Evolutionary conservation across 2,113 vertebrate genomes (phyloP), one percentile per base, ranked within the genome.

Genomic region (Anguilla japonica): DNA sequence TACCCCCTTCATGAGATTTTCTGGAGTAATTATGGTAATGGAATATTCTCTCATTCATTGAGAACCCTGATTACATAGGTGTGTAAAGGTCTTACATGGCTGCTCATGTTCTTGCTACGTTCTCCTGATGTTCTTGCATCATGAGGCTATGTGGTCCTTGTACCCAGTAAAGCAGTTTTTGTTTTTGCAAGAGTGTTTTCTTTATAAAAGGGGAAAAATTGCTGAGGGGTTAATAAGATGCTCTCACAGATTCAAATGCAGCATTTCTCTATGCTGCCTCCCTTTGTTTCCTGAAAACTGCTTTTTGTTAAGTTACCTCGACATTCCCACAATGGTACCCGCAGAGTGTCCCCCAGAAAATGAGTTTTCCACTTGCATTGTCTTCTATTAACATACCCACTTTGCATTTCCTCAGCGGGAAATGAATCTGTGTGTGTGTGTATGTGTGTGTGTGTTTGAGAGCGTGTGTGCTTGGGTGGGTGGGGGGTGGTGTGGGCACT

Each of bases 161-260:
- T 67, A 67, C 2, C 60, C 18, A 20, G 60, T 5, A 20, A 7
- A 26, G 60, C 60, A 67, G 60, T 20, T 22, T 63, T 63, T 53
- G 50, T 53, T 53, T 53, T 53, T 53, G 50, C 50, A 6, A 53
- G 13, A 53, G 60, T 67, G 60, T 67, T 67, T 67, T 67, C 18
- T 26, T 20, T 53, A 50, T 0, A 41, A 50, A 2, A 46, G 41
- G 20, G 11, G 5, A 8, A 34, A 34, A 34, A 26, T 53, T 34
- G n/a, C 2, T 79, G 75, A 88, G 92, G 91, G 94, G 95, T 95
- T 96, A 95, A 96, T 96, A 94, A 95, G 92, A 92, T 95, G 89
- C 91, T 88, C 86, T 92, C 91, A 92, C 92, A 93, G 94, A 93
- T 92, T 93, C 92, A 95, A 92, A 92, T 94, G 91, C 89, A 90